Evolutionary conservation across 1,140 invertebrate species (phyloP).

Genomic region (Eupristina koningsbergeri): DNA sequence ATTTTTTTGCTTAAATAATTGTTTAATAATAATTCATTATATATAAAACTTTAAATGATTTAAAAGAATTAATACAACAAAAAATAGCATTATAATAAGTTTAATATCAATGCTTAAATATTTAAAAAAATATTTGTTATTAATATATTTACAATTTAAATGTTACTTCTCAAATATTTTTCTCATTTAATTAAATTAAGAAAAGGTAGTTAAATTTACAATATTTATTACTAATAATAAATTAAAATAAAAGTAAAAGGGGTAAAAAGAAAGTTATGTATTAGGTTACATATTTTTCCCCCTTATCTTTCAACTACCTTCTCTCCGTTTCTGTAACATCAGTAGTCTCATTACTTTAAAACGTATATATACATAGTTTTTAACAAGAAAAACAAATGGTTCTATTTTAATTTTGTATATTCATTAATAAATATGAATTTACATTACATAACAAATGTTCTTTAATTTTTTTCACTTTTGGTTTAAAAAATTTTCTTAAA

Average conservation of each 20-base stretch:
- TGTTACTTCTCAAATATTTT: too few species aligned
- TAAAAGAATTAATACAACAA: too few species aligned
- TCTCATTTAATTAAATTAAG: not conserved
- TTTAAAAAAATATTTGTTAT: too few species aligned
- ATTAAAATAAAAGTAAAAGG: not conserved
- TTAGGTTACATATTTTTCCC: not conserved
- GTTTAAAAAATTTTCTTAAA: conserved; percentile 11
- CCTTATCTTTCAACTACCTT: not conserved
- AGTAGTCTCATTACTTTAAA: not conserved
- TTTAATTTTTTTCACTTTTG: not conserved
- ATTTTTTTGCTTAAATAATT: too few species aligned
- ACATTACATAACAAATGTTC: not conserved
- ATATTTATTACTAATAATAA: not conserved
- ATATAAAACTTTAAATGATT: too few species aligned
- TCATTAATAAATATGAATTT: not conserved
- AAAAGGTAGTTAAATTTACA: not conserved
- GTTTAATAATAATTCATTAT: too few species aligned
- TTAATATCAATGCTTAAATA: too few species aligned
- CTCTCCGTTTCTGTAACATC: not conserved
- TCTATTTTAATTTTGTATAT: not conserved
- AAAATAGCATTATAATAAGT: too few species aligned
- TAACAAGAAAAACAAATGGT: not conserved
- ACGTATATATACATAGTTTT: too few species aligned
- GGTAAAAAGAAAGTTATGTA: not conserved
- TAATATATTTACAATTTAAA: too few species aligned